Conservation (phyloP, 1,140 invertebrate species). For the Drosophila kohkoa region DNA sequence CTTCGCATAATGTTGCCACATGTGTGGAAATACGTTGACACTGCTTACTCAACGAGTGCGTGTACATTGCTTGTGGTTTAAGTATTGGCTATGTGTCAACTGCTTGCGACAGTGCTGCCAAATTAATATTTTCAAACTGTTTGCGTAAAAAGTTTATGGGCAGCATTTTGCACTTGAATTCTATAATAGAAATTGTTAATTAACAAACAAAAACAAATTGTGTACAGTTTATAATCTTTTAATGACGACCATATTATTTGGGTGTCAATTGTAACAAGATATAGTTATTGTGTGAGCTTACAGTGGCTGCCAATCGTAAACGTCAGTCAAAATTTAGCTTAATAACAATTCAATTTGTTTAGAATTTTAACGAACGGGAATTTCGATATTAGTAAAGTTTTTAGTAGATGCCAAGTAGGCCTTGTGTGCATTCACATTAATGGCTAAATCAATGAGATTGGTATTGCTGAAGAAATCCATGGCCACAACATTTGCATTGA, state of each 20-base stretch:
- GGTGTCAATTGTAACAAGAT: background rate
- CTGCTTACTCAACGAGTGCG: background rate
- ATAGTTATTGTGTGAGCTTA: background rate
- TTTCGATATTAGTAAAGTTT: constrained; percentile 68
- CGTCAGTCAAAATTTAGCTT: background rate
- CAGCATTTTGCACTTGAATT: background rate
- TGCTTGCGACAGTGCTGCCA: constrained; percentile 22
- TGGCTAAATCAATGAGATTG: constrained; percentile 87
- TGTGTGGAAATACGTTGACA: background rate
- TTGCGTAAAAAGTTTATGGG: background rate
- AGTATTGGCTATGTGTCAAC: background rate
- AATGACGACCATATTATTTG: background rate
- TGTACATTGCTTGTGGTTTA: background rate
- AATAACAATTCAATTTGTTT: background rate
- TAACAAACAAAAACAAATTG: background rate
- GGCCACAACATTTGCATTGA: constrained; percentile 86
- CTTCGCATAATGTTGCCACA: background rate
- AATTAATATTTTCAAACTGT: background rate
- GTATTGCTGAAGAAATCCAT: constrained; percentile 88
- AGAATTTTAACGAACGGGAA: constrained; percentile 27
- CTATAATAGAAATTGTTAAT: constrained; percentile 1
- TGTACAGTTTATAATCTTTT: background rate
- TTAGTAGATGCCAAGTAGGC: constrained; percentile 60
- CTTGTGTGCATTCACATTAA: constrained; percentile 79
- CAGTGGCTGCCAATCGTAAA: constrained; percentile 4